phyloP scores from a whole-genome alignment of 2,888 invertebrate species.

The Neocrepidodera transversa region DNA sequence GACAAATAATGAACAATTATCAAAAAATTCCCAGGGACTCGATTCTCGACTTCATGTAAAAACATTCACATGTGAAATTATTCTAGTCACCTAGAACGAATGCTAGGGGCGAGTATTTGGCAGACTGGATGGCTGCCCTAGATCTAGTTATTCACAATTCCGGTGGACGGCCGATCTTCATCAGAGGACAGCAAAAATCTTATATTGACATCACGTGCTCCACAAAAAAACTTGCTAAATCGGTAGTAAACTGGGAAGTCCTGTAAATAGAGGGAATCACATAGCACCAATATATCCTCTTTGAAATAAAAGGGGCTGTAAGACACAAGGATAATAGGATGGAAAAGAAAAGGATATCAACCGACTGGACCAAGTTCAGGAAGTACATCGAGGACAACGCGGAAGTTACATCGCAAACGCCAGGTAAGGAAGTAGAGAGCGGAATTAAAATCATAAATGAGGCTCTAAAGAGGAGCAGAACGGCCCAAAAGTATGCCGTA shows the following conservation, averaged over 20 bases:
- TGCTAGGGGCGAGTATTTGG: slow-evolving; percentile 12
- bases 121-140: slow-evolving; percentile 10
- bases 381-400: no score
- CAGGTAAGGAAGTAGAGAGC: no score
- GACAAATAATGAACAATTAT: no score
- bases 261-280: slow-evolving; percentile 20
- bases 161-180: slow-evolving; percentile 5
- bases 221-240: neutral
- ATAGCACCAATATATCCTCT: slow-evolving; percentile 16
- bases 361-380: neutral
- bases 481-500: no score
- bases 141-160: slow-evolving; percentile 11
- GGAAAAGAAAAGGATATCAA: neutral
- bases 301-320: slow-evolving; percentile 1
- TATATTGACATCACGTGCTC: slow-evolving; percentile 23
- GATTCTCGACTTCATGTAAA: no score
- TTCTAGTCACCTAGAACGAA: no score
- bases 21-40: no score
- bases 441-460: no score
- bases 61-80: no score
- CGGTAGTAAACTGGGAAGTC: slow-evolving; percentile 13
- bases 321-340: neutral
- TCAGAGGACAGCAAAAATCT: neutral
- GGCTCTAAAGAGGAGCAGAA: no score
- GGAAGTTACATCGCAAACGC: no score